A percentile compares a stretch with the other conserved stretches of the same genome.
These are phyloP conservation scores for Scolopax rusticola DNA, from an alignment of 2,797 vertebrate species.

Conservation along the genomic window DNA sequence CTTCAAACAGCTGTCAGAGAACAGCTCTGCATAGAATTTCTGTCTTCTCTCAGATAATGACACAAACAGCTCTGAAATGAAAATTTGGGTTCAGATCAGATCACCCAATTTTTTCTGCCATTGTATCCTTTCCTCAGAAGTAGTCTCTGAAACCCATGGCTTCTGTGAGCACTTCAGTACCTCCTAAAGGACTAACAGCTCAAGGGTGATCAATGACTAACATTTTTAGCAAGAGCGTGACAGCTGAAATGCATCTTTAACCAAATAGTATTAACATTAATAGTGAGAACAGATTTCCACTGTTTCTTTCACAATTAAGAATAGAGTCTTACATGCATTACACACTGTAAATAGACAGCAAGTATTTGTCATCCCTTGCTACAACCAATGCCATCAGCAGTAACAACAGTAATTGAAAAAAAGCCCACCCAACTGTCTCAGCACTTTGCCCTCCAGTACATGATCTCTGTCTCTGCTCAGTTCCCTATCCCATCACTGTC, in stretches of 20 bases:
- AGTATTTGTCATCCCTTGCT: background rate
- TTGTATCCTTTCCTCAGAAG: background rate
- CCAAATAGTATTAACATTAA: background rate
- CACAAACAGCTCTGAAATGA: background rate
- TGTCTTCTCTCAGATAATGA: background rate
- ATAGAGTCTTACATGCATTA: background rate
- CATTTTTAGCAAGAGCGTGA: background rate
- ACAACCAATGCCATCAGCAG: accelerated
- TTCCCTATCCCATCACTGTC: background rate
- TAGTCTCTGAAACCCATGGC: background rate
- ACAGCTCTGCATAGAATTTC: background rate
- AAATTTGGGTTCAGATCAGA: background rate
- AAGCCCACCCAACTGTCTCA: background rate
- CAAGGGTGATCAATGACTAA: background rate
- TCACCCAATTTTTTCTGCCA: background rate
- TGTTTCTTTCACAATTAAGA: background rate
- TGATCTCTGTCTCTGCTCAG: background rate
- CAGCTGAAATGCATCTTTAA: background rate
- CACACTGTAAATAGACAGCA: background rate
- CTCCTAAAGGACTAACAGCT: background rate
- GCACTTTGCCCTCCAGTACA: background rate
- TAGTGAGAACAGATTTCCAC: background rate
- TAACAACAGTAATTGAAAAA: background rate
- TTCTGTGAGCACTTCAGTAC: background rate
- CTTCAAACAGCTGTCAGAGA: background rate